Evolutionary conservation across 2,888 invertebrate species (phyloP), one percentile per base, ranked within the genome.

Genomic region (Cephonodes hylas): DNA sequence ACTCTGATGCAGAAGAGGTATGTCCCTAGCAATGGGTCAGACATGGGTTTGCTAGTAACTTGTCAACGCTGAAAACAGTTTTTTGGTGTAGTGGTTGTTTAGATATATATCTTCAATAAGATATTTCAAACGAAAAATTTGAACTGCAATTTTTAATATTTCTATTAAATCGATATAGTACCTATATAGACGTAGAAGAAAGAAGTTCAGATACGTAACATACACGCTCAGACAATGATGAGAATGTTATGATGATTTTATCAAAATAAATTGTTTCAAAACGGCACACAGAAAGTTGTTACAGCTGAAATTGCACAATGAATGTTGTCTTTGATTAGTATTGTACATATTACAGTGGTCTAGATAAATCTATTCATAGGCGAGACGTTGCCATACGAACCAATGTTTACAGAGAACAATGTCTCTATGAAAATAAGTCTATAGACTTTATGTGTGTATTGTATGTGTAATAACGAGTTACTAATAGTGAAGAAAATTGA

Each of bases 251-350:
- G 18, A 31, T 4, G 18, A 31, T 53, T 31, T 53, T 53, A 31
- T 53, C 53, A 53, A 53, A 53, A 53, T 53, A 53, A 31, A 18
- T 53, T 31, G 31, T 13, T 53, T 53, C 8, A 53, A 53, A 53
- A 53, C 53, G 18, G 10, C 3, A 8, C 31, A 18, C 31, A 31
- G 53, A 53, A 53, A 53, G 53, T 53, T 53, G 27, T 53, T 53
- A 27, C 53, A 31, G 31, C 31, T 53, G 31, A 53, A 53, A 53
- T 31, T 31, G 27, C 27, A 53, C 18, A 53, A 53, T 31, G 18
- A 31, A 53, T 27, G 53, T 20, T 8, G 44, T 10, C 20, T 53
- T 27, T 48, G 48, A 48, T 48, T 48, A 27, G 48, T 27, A 48
- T 48, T 48, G 27, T 48, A 48, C 25, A 27, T 48, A 48, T 10